phyloP scores from a whole-genome alignment of 1,140 invertebrate genomes.

The Apis dorsata region DNA sequence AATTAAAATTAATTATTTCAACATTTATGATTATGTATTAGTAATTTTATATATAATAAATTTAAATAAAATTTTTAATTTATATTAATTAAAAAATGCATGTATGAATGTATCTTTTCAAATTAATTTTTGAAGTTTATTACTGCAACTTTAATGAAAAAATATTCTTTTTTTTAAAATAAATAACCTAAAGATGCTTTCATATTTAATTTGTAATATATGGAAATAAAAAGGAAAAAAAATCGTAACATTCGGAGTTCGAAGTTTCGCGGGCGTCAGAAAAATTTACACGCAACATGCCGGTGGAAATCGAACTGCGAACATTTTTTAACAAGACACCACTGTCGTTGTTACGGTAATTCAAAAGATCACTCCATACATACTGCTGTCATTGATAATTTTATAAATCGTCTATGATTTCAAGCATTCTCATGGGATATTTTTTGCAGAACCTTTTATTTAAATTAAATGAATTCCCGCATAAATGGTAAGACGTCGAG shows the following conservation, averaged over 20 bases:
- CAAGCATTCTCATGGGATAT: neutral
- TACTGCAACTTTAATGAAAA: neutral
- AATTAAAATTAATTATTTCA: no score
- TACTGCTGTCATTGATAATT: conserved; percentile 8
- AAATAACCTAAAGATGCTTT: neutral
- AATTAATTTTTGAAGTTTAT: neutral
- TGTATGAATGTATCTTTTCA: neutral
- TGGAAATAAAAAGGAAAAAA: neutral
- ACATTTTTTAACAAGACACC: conserved; percentile 54
- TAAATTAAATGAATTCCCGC: conserved; percentile 64
- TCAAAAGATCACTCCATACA: conserved; percentile 4
- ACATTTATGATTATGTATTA: no score
- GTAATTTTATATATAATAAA: neutral
- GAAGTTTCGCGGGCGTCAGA: conserved; percentile 53
- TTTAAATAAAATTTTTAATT: neutral
- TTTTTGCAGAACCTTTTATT: conserved; percentile 38
- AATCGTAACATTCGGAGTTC: neutral
- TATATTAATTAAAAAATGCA: neutral
- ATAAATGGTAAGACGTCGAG: conserved; percentile 53
- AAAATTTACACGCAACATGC: conserved; percentile 48
- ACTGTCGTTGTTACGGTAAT: conserved; percentile 35
- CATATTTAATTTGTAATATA: neutral
- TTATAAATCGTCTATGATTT: neutral
- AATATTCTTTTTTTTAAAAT: neutral
- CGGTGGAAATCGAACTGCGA: conserved; percentile 54